Conservation (phyloP, 37 sponge, comb jelly and placozoan genomes). For the Petrosia ficiformis region DNA sequence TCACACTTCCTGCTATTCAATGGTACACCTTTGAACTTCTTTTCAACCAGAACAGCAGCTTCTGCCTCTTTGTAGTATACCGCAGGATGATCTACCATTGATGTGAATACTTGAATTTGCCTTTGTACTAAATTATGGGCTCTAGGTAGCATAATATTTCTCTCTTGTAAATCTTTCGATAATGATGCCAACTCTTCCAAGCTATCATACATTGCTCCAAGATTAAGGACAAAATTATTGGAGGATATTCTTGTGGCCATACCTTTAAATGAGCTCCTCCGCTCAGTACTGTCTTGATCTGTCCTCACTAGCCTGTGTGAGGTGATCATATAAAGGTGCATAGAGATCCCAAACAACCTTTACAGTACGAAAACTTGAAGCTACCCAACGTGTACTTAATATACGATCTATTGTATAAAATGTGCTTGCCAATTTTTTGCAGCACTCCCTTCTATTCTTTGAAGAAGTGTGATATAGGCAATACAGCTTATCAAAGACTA, state of each 20-base stretch:
- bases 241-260: constrained; percentile 13
- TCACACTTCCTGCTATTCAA: neutral
- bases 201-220: constrained; percentile 27
- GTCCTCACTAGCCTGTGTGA: constrained; percentile 25
- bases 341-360: constrained; percentile 28
- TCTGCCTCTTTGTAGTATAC: neutral
- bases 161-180: constrained; percentile 14
- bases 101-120: neutral
- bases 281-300: too few relatives aligned
- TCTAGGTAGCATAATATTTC: constrained; percentile 18
- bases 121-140: neutral
- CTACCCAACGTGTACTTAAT: constrained; percentile 1
- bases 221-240: constrained; percentile 9
- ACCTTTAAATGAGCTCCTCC: constrained; percentile 17
- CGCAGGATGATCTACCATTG: neutral
- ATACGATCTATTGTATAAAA: neutral
- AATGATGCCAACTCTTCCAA: constrained; percentile 19
- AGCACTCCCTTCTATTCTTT: constrained; percentile 18
- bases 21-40: neutral
- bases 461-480: constrained; percentile 16
- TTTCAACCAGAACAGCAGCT: neutral
- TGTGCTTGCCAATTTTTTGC: neutral
- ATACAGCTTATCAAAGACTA: constrained; percentile 28
- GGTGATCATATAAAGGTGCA: constrained; percentile 21
- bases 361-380: constrained; percentile 19